Percentiles rank a stretch among this genome's conserved stretches.
phyloP scores from a whole-genome alignment of 2,113 vertebrate species.

The Camelus bactrianus region DNA sequence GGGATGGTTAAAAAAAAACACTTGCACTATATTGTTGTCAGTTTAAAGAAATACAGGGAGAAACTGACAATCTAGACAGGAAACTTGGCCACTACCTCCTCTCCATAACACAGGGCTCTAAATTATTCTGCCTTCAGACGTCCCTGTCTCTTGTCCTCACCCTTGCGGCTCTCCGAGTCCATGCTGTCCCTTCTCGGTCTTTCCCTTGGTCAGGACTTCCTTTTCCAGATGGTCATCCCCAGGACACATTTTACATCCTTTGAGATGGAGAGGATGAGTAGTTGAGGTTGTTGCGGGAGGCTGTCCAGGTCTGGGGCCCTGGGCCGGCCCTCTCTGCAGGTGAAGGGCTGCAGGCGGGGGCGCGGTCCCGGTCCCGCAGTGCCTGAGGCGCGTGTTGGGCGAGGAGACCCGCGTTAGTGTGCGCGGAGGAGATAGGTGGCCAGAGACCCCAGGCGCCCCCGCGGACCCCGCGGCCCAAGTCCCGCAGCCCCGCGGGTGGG shows the following conservation, averaged over 20 bases:
- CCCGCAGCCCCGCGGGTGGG: not conserved
- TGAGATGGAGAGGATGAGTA: not conserved
- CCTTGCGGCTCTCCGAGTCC: not conserved
- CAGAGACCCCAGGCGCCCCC: not conserved
- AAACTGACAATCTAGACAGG: not conserved
- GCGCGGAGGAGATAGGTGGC: not conserved
- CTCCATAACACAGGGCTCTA: not conserved
- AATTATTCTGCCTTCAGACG: not conserved
- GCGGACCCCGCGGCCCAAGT: conserved; percentile 83
- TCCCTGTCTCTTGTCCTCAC: not conserved
- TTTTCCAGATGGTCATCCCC: not conserved
- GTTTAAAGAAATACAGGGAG: not conserved
- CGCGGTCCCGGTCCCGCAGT: not conserved
- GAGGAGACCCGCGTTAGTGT: not conserved
- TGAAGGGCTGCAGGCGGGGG: not conserved
- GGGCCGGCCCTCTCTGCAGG: not conserved
- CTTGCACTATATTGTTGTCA: not conserved
- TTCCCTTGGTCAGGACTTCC: not conserved
- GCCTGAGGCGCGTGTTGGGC: not conserved
- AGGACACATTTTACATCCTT: not conserved
- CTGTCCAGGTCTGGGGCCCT: not conserved
- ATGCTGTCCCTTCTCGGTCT: not conserved
- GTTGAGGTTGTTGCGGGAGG: not conserved
- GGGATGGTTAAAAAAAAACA: not conserved
- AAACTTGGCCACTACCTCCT: not conserved